Base-by-base conservation (phyloP, 2,888 invertebrate genomes). In the Drosophila koepferae region DNA sequence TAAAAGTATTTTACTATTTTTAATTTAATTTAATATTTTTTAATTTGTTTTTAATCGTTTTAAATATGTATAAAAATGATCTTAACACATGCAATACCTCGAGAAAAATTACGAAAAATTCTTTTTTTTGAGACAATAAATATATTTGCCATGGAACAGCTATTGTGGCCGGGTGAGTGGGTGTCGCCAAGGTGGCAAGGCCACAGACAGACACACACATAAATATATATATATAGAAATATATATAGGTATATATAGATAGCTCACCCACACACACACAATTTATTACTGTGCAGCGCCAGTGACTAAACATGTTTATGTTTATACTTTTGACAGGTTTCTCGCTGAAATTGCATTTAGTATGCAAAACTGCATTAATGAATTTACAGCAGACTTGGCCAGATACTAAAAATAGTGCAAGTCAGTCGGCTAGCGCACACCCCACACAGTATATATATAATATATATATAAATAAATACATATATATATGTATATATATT, bases 321-420 rank as follows among this genome's bases (percentile, higher is more conserved):
- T 73, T 79, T 83, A 67, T 77, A 69, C 56, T 72, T 77, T 76
- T 75, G 82, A 80, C 60, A 68, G 63, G 67, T 81, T 63, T 77
- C 63, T 51, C 51, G 67, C 68, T 67, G 49, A 56, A 53, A 34
- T 66, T 60, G 72, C 74, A 60, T 80, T 66, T 70, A 64, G 72
- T 72, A 72, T 76, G 73, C 67, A 60, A 73, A 80, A 73, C 63
- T 80, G 73, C 81, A 79, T 77, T 80, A 77, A 80, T 73, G 73
- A 77, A 71, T 80, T 61, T 64, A 44, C 72, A 55, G 68, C 86
- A 76, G 79, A 67, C 62, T 77, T 80, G 77, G 72, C 66, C 71
- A 74, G 71, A 86, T 79, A 89, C 85, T 85, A 85, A 77, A 85
- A 89, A 85, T 85, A 85, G 85, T 84, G 84, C 87, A 83, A 89